Base-by-base conservation (phyloP, 2,888 invertebrate species). In the Lydus trimaculatus region DNA sequence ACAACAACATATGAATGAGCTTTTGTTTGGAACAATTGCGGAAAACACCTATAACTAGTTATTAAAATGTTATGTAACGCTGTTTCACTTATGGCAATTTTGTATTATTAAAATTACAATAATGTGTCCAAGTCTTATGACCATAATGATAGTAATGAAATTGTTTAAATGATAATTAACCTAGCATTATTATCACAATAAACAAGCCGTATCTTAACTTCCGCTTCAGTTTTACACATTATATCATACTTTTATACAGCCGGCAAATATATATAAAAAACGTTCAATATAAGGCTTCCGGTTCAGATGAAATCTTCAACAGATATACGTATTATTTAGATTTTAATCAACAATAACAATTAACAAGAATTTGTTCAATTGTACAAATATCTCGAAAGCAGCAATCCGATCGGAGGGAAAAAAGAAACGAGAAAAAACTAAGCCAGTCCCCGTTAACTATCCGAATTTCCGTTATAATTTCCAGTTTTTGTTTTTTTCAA, bases 121-220 rank as follows among this genome's bases (percentile, higher is more conserved):
- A 43, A 43, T 43, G 5, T 7, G n/a, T 43, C 17, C 43, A 43
- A 1, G 15, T 36, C 15, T 43, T 17, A 43, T 43, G 15, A 17
- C 7, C 7, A 17, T 43, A 17, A 43, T 43, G 8, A 48, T 48
- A 20, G 20, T 20, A 48, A 20, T 48, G 20, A 3, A 52, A 52
- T 52, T 52, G 25, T 52, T 52, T 25, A 15, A 52, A 25, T 23
- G 52, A 52, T 52, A 52, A 52, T 23, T 52, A 52, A 52, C 25
- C 2, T 52, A 11, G 6, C 23, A 52, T 52, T 23, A 52, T 52
- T 52, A 52, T 48, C 48, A 48, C 48, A 20, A 48, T 48, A 20
- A 48, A 48, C 13, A 52, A 13, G 52, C 52, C 52, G 52, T 52
- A 52, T 52, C 23, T 52, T 52, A 6, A 52, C 52, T 52, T 52